phyloP scores from a whole-genome alignment of 1,140 invertebrate species.

The Mizuhopecten yessoensis region DNA sequence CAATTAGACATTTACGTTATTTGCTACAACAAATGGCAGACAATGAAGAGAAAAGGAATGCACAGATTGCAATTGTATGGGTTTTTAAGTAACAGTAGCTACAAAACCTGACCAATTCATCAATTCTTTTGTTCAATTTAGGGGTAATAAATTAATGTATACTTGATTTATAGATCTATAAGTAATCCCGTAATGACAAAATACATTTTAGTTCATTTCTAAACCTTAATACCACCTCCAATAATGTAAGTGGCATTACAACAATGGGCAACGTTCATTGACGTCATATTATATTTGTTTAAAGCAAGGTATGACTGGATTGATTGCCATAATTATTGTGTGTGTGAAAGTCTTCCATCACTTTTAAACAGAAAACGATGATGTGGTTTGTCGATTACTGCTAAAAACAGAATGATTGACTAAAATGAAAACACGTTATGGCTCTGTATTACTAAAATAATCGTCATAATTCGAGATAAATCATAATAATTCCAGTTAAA shows the following conservation, averaged over 20 bases:
- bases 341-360: neutral
- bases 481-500: neutral
- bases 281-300: neutral
- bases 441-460: neutral
- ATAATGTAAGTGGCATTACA: neutral
- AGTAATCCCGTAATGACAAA: neutral
- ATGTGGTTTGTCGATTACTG: neutral
- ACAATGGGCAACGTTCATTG: neutral
- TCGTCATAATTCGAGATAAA: neutral
- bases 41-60: too few relatives aligned
- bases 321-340: neutral
- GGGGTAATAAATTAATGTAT: neutral
- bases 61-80: too few relatives aligned
- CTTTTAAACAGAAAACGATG: neutral
- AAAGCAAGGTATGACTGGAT: neutral
- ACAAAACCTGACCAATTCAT: too few relatives aligned
- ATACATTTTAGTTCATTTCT: neutral
- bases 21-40: too few relatives aligned
- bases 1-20: too few relatives aligned
- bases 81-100: too few relatives aligned
- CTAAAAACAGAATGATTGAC: neutral
- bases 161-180: neutral
- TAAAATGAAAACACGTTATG: neutral
- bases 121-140: too few relatives aligned
- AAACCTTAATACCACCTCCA: neutral